Percentiles rank a stretch among this genome's conserved stretches.
Evolutionary conservation across 2,888 invertebrate species (phyloP).

Genomic region (Cataglyphis livida): DNA sequence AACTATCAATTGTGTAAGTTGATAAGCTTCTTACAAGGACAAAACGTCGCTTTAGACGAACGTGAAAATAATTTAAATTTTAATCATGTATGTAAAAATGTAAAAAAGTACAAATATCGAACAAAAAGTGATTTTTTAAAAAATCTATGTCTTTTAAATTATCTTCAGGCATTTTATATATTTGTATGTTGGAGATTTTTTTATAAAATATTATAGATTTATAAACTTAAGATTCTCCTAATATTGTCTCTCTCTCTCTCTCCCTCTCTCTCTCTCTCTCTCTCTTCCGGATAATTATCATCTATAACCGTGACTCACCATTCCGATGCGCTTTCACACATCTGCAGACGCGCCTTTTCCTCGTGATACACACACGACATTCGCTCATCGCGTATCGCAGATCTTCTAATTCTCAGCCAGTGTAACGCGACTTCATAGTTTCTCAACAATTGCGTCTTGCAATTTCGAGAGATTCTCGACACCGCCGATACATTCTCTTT

Average conservation of each 20-base stretch:
- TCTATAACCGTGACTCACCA: slow-evolving; percentile 24
- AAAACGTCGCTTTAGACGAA: neutral
- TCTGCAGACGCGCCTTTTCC: neutral
- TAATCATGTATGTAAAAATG: neutral
- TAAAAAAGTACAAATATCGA: neutral
- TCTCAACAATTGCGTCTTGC: slow-evolving; percentile 21
- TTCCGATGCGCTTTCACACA: neutral
- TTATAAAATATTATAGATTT: neutral
- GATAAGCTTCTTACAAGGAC: slow-evolving; percentile 6
- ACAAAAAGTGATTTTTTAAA: neutral
- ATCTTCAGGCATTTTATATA: neutral
- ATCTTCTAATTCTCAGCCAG: slow-evolving; percentile 34
- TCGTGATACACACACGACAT: slow-evolving; percentile 30
- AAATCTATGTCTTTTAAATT: neutral
- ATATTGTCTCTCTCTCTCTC: neutral
- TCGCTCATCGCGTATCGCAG: slow-evolving; percentile 15
- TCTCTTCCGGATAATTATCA: neutral
- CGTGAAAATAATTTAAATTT: neutral
- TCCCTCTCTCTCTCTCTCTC: neutral
- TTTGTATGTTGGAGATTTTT: too few relatives aligned
- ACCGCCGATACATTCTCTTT: slow-evolving; percentile 26
- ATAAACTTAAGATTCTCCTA: neutral
- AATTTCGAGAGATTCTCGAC: slow-evolving; percentile 36
- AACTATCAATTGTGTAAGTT: slow-evolving; percentile 20
- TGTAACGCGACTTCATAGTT: slow-evolving; percentile 43